phyloP scores from a whole-genome alignment of 2,888 invertebrate species.

The Barypeithes pellucidus region DNA sequence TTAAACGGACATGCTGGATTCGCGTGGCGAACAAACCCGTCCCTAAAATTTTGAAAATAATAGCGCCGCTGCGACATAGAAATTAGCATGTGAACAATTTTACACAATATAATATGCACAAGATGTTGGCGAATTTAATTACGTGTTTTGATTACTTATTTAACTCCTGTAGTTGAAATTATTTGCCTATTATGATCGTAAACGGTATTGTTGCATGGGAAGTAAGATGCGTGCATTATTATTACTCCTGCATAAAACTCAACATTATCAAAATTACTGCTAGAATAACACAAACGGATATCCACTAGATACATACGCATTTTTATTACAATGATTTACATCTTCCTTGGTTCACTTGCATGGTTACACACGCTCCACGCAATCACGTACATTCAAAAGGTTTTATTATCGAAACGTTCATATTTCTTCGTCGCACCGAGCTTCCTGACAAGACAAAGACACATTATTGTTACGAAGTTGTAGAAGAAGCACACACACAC shows the following conservation, averaged over 20 bases:
- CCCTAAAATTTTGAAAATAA: no score
- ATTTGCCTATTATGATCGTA: no score
- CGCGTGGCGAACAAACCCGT: no score
- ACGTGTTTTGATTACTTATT: no score
- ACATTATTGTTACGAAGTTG: background rate
- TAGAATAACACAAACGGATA: slow-evolving; percentile 25
- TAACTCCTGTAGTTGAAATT: no score
- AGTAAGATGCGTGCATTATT: background rate
- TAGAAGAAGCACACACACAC: background rate
- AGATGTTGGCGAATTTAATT: no score
- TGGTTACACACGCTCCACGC: background rate
- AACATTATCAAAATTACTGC: slow-evolving; percentile 18
- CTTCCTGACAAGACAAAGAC: background rate
- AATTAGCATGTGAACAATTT: no score
- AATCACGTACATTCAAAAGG: slow-evolving; percentile 8
- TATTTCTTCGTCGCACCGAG: background rate
- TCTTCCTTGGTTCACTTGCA: slow-evolving; percentile 1
- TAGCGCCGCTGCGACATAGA: no score
- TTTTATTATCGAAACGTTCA: slow-evolving; percentile 13
- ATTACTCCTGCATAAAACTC: background rate
- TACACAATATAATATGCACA: no score
- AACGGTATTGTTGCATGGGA: no score
- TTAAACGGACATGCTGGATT: no score
- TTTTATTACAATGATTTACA: slow-evolving; percentile 14
- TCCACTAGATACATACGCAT: background rate